These are phyloP conservation scores for Microctonus hyperodae DNA, from an alignment of 2,888 invertebrate genomes.

Conservation along the genomic window DNA sequence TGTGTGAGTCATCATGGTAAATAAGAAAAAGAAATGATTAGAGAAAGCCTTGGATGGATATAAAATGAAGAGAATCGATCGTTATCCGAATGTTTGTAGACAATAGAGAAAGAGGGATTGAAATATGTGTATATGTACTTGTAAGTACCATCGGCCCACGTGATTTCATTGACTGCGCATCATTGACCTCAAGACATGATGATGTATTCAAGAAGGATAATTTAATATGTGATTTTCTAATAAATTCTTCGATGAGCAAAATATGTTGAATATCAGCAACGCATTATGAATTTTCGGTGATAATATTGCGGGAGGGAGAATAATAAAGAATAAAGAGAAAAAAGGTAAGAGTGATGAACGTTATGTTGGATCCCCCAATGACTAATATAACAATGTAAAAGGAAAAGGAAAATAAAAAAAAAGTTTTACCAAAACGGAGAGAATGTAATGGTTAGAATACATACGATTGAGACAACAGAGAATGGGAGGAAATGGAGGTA, in stretches of 20 bases:
- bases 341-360: too few species aligned
- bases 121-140: not conserved
- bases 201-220: conserved; percentile 1
- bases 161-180: conserved; percentile 8
- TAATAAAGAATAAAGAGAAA: not conserved
- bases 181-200: not conserved
- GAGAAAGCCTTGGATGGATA: conserved; percentile 36
- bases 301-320: not conserved
- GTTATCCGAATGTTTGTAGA: conserved; percentile 32
- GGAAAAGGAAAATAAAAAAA: conserved; percentile 10
- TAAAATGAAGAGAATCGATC: conserved; percentile 35
- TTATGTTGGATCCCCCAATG: not conserved
- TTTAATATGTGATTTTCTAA: too few species aligned
- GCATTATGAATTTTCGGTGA: too few species aligned
- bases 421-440: conserved; percentile 8
- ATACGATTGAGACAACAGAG: conserved; percentile 19
- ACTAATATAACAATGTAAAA: not conserved
- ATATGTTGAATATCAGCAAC: too few species aligned
- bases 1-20: conserved; percentile 40
- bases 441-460: conserved; percentile 27
- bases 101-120: conserved; percentile 4
- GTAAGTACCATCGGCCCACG: too few species aligned
- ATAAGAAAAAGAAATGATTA: too few species aligned
- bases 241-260: too few species aligned
- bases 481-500: conserved; percentile 47